Evolutionary conservation across 64 coral and sea anemone species (phyloP), one percentile per base, ranked within the genome.

Genomic region (Stichodactyla mertensii): DNA sequence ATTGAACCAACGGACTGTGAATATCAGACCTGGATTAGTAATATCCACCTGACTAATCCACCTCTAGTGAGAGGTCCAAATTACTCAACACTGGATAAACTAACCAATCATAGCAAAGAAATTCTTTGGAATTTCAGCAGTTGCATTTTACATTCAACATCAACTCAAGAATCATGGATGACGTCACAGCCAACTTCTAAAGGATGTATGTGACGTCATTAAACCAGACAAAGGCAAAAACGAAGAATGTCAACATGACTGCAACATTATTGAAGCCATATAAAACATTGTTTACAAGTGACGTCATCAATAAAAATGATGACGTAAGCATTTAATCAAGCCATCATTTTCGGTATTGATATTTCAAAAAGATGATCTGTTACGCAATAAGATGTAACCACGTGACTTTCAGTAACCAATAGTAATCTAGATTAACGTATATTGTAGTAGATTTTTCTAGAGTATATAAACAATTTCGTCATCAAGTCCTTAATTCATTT

Each of bases 151-250:
- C 19, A 66, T 66, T 66, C 62, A 31, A 28, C 2, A 10, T 10
- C 69, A 74, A 74, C 26, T 9, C 12, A 74, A 8, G 24, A 74
- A 31, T 11, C 7, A 13, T 74, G 23, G 12, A 13, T 74, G 69
- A 31, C 69, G 69, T 74, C 24, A 31, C 27, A 23, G 8, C 27
- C 69, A 31, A 26, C 69, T 74, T 74, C 24, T 14, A 74, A 26
- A 74, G 69, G 14, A 74, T 74, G 69, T 74, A 74, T 1, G 16
- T 74, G 69, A 74, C n/a, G 69, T 66, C 62, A 66, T 66, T n/a
- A 66, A 61, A 9, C 7, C 69, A 74, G 10, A 8, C 24, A 74
- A 23, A 7, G 27, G 69, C 5, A 74, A 74, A 23, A 74, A 74
- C 23, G 20, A n/a, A 66, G 4, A 74, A 74, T 26, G 69, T 23